Conservation (phyloP, 64 coral and sea anemone species). For the Acropora tenuis region DNA sequence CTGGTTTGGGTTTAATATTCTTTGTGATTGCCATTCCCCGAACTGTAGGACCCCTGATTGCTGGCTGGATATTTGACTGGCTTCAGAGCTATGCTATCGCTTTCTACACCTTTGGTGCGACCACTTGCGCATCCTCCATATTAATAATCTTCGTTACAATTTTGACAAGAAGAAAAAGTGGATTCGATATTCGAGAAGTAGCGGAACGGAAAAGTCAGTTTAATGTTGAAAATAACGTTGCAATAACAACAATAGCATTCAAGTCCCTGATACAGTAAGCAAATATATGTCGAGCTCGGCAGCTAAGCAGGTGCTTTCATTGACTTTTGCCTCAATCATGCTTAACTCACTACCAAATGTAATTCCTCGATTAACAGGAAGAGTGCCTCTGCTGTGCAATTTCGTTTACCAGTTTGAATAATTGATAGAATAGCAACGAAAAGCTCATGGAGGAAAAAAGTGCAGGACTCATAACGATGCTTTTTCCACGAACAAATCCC, state of each 20-base stretch:
- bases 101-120: conserved; percentile 57
- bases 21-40: conserved; percentile 54
- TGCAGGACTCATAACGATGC: no score
- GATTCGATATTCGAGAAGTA: not conserved
- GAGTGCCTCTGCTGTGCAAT: no score
- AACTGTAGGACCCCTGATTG: conserved; percentile 62
- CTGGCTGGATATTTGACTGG: conserved; percentile 72
- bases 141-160: conserved; percentile 47
- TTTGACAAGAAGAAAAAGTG: not conserved
- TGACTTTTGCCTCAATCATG: no score
- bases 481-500: no score
- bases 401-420: no score
- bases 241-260: not conserved
- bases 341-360: no score
- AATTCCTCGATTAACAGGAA: no score
- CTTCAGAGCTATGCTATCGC: conserved; percentile 70
- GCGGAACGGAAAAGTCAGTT: not conserved
- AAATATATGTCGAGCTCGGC: not conserved
- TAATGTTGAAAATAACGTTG: no score
- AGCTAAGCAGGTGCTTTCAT: no score
- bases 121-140: conserved; percentile 45
- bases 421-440: no score
- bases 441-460: no score
- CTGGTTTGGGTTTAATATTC: conserved; percentile 61
- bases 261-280: not conserved